A percentile compares a stretch with the other conserved stretches of the same genome.
These are phyloP conservation scores for Homalodisca vitripennis DNA, from an alignment of 1,140 invertebrate species.

Conservation along the genomic window DNA sequence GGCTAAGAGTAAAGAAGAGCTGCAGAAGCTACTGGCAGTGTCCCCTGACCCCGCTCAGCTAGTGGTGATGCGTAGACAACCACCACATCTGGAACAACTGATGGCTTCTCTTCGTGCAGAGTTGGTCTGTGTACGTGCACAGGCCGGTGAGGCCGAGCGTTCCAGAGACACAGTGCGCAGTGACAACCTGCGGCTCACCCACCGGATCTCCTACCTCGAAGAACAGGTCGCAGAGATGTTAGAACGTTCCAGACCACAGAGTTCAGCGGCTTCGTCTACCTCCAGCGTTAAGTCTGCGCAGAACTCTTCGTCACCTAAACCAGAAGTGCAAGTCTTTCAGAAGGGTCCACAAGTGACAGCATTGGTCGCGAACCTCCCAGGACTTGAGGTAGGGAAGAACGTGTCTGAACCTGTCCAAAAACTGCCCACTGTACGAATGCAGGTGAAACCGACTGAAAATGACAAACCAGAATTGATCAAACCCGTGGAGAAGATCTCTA, in stretches of 20 bases:
- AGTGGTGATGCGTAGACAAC: conserved; percentile 57
- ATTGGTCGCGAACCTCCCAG: conserved; percentile 56
- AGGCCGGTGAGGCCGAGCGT: conserved; percentile 60
- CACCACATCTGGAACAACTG: conserved; percentile 35
- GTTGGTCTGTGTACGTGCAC: conserved; percentile 52
- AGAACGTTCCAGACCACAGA: conserved; percentile 19
- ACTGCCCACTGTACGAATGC: background rate
- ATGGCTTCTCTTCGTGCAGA: conserved; percentile 53
- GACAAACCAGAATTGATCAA: background rate
- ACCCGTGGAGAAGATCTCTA: conserved; percentile 4
- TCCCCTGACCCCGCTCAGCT: conserved; percentile 48
- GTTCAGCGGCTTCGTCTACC: conserved; percentile 34
- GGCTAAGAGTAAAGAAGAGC: conserved; percentile 65
- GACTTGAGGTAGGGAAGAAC: conserved; percentile 52
- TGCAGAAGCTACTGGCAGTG: conserved; percentile 59
- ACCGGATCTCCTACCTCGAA: conserved; percentile 85
- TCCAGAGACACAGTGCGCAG: conserved; percentile 61
- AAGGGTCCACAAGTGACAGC: conserved; percentile 59
- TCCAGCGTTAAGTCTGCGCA: conserved; percentile 45
- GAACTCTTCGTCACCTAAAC: conserved; percentile 35
- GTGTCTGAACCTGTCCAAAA: conserved; percentile 51
- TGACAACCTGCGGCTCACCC: conserved; percentile 80
- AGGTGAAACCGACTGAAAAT: background rate
- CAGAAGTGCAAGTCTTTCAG: conserved; percentile 62
- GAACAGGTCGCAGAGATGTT: conserved; percentile 77